phyloP scores from a whole-genome alignment of 2,888 invertebrate species.

The Nesidiocoris tenuis region DNA sequence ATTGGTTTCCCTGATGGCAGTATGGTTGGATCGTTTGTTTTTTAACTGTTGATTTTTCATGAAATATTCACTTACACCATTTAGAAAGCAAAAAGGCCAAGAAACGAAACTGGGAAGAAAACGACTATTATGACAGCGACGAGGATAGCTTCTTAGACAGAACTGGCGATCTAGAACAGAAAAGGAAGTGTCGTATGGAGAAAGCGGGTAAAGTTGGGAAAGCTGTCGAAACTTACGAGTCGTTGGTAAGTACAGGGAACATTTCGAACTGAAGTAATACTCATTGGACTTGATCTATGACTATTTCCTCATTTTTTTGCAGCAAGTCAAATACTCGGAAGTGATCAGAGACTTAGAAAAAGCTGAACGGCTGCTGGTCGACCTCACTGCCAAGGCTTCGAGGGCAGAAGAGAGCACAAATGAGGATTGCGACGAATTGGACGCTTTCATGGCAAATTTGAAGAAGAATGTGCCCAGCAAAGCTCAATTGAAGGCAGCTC shows the following conservation, averaged over 20 bases:
- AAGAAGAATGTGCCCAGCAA: conserved; percentile 64
- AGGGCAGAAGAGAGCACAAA: conserved; percentile 26
- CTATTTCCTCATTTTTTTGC: conserved; percentile 51
- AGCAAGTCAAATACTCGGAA: conserved; percentile 64
- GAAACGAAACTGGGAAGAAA: conserved; percentile 74
- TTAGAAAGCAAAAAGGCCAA: conserved; percentile 83
- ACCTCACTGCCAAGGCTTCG: conserved; percentile 15
- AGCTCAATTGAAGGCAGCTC: conserved; percentile 63
- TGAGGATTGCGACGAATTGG: conserved; percentile 71
- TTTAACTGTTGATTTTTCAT: too few relatives aligned
- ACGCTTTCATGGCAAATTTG: conserved; percentile 76
- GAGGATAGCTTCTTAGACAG: conserved; percentile 94
- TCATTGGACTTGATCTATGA: too few relatives aligned
- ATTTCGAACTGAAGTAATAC: too few relatives aligned
- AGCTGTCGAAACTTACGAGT: conserved; percentile 60
- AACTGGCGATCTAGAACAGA: conserved; percentile 84
- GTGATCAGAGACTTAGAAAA: conserved; percentile 60
- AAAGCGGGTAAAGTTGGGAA: conserved; percentile 60
- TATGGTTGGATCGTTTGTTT: too few relatives aligned
- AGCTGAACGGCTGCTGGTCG: conserved; percentile 46
- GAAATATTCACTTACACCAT: too few relatives aligned
- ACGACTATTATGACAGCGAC: conserved; percentile 91
- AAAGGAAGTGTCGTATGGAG: conserved; percentile 74
- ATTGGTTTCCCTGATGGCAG: too few relatives aligned
- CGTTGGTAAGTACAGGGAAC: conserved; percentile 28